These are phyloP conservation scores for Acronicta psi DNA, from an alignment of 2,888 invertebrate genomes.

Conservation along the genomic window DNA sequence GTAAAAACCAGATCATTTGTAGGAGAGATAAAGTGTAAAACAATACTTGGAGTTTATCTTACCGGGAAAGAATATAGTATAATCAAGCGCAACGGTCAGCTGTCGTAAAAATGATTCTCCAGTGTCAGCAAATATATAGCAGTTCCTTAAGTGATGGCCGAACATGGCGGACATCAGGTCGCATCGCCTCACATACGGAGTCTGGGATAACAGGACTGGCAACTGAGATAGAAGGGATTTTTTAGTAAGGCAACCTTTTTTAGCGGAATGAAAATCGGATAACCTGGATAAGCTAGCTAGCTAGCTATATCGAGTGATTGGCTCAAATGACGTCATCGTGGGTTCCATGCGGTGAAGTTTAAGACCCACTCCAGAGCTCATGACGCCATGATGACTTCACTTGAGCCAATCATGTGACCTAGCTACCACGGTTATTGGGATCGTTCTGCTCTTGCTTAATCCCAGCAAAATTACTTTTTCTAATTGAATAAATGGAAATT, in stretches of 20 bases:
- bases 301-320: too few relatives aligned
- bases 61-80: constrained; percentile 85
- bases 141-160: constrained; percentile 82
- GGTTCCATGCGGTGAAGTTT: too few relatives aligned
- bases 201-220: constrained; percentile 75
- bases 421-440: too few relatives aligned
- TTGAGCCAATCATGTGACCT: too few relatives aligned
- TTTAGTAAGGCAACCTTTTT: not conserved
- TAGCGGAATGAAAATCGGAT: not conserved
- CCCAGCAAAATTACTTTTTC: too few relatives aligned
- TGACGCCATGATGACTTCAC: too few relatives aligned
- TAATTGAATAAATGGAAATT: too few relatives aligned
- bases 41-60: constrained; percentile 38
- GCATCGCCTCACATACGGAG: constrained; percentile 83
- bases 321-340: too few relatives aligned
- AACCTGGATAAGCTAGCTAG: too few relatives aligned
- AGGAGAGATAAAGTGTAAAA: not conserved
- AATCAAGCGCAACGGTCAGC: constrained; percentile 80
- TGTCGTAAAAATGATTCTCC: constrained; percentile 86
- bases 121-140: constrained; percentile 85
- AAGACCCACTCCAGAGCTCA: too few relatives aligned
- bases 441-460: too few relatives aligned
- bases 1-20: too few relatives aligned
- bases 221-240: constrained; percentile 61
- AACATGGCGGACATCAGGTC: constrained; percentile 87